Evolutionary conservation across 2,888 invertebrate species (phyloP).

Genomic region (Dryomyza anilis): DNA sequence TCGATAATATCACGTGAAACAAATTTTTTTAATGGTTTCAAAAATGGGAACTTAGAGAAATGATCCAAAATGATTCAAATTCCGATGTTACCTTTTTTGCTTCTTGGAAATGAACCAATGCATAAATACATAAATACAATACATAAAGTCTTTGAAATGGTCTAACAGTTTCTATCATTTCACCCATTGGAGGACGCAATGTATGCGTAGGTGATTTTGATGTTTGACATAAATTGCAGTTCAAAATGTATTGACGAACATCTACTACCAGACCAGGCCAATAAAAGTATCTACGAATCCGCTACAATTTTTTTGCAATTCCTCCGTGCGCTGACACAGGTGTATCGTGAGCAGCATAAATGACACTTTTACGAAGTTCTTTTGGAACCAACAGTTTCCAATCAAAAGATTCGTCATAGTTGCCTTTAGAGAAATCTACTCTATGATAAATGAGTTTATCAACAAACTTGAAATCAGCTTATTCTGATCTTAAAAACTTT

Average conservation of each 20-base stretch:
- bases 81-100: not conserved
- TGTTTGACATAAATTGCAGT: not conserved
- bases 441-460: slow-evolving; percentile 1
- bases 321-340: no score
- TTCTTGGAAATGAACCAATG: not conserved
- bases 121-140: no score
- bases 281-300: not conserved
- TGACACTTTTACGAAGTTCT: not conserved
- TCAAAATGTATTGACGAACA: not conserved
- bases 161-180: not conserved
- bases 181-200: not conserved
- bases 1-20: not conserved
- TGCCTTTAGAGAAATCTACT: not conserved
- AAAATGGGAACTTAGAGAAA: no score
- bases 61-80: not conserved
- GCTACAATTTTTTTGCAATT: not conserved
- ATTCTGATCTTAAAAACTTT: no score
- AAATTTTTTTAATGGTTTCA: not conserved
- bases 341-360: not conserved
- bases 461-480: not conserved
- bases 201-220: not conserved
- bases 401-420: not conserved
- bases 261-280: not conserved
- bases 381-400: not conserved
- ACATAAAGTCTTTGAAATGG: not conserved